Conservation (phyloP, 1,140 invertebrate genomes). For the Eupristina koningsbergeri region DNA sequence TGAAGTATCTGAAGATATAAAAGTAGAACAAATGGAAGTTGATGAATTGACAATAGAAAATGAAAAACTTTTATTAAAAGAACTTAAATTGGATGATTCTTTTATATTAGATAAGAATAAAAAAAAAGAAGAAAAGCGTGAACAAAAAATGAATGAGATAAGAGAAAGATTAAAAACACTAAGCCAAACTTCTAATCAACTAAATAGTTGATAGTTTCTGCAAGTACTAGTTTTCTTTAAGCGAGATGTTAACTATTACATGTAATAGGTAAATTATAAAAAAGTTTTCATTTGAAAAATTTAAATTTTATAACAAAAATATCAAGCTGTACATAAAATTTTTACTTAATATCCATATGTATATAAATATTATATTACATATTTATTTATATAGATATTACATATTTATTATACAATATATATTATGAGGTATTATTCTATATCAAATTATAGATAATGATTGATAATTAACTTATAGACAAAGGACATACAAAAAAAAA, state of each 20-base stretch:
- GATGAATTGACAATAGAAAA: constrained; percentile 30
- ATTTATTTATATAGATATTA: constrained; percentile 35
- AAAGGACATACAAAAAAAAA: constrained; percentile 20
- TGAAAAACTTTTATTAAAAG: constrained; percentile 26
- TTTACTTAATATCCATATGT: constrained; percentile 1
- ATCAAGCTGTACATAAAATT: constrained; percentile 50
- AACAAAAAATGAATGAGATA: constrained; percentile 59
- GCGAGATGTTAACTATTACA: background rate
- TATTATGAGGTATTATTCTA: constrained; percentile 32
- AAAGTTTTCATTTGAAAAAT: constrained; percentile 24
- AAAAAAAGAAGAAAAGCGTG: constrained; percentile 51
- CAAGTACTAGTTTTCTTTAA: background rate
- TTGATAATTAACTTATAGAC: constrained; percentile 20
- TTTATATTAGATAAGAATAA: constrained; percentile 30
- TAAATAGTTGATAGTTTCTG: constrained; percentile 34
- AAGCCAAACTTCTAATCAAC: constrained; percentile 29
- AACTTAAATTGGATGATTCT: constrained; percentile 25
- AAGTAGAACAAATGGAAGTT: constrained; percentile 47
- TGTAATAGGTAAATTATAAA: constrained; percentile 43
- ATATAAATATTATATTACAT: constrained; percentile 34
- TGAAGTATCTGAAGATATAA: background rate
- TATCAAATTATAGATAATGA: constrained; percentile 27
- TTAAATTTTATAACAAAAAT: constrained; percentile 52
- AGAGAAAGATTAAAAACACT: constrained; percentile 53
- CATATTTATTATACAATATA: constrained; percentile 38